phyloP scores from a whole-genome alignment of 2,113 vertebrate genomes.

The Tilapia sparmanii region DNA sequence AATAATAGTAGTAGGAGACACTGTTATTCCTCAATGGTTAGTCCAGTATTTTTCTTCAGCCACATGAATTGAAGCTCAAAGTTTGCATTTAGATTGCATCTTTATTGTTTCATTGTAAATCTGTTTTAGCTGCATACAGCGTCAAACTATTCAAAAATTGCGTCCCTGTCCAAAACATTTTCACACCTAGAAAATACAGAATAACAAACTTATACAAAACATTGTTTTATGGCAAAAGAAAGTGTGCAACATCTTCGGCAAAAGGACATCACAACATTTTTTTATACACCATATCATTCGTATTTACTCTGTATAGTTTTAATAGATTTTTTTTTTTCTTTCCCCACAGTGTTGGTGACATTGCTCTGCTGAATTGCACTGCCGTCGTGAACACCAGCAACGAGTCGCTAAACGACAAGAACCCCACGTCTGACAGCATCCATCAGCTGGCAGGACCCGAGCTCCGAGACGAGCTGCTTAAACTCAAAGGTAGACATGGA shows the following conservation, averaged over 20 bases:
- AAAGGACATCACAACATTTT: neutral
- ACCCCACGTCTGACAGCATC: constrained; percentile 87
- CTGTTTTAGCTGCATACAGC: neutral
- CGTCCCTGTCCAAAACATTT: neutral
- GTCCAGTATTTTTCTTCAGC: neutral
- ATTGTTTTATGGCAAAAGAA: neutral
- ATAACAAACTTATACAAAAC: neutral
- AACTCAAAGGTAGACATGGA: constrained; percentile 82
- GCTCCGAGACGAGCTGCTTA: constrained; percentile 87
- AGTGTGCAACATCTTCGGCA: neutral
- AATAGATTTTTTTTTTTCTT: neutral
- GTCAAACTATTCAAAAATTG: neutral
- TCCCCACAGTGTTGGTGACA: constrained; percentile 80
- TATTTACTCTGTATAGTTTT: neutral
- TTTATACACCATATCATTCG: rapidly evolving
- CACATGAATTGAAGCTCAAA: neutral
- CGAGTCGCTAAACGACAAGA: constrained; percentile 91
- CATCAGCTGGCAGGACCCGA: constrained; percentile 86
- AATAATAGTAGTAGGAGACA: neutral
- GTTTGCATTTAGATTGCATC: neutral
- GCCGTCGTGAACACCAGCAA: constrained; percentile 95
- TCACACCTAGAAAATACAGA: neutral
- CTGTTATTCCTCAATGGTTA: neutral
- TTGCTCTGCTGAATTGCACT: constrained; percentile 89
- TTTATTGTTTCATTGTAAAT: neutral